These are phyloP conservation scores for Fragum sueziense DNA, from an alignment of 2,888 invertebrate genomes.

Conservation along the genomic window DNA sequence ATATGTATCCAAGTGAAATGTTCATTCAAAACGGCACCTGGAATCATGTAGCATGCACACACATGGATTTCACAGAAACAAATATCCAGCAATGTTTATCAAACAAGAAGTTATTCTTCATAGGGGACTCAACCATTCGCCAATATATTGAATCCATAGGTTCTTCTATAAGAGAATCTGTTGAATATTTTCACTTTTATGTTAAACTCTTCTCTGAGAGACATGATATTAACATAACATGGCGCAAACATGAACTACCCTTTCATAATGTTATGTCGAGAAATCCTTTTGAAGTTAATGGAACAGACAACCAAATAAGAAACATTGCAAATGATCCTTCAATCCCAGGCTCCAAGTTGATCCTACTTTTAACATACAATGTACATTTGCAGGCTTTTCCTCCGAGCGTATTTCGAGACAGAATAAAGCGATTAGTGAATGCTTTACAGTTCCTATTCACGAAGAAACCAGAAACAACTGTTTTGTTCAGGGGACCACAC, in stretches of 20 bases:
- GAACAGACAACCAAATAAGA: constrained; percentile 22
- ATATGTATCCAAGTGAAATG: constrained; percentile 21
- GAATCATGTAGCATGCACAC: neutral
- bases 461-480: constrained; percentile 37
- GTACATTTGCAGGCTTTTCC: constrained; percentile 46
- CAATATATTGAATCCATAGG: constrained; percentile 42
- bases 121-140: constrained; percentile 53
- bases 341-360: constrained; percentile 17
- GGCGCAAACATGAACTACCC: constrained; percentile 48
- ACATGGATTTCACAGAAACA: neutral
- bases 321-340: constrained; percentile 10
- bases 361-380: constrained; percentile 41
- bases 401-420: constrained; percentile 17
- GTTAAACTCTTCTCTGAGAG: neutral
- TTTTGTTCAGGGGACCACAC: constrained; percentile 52
- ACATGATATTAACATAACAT: constrained; percentile 35
- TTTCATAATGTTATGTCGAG: constrained; percentile 37
- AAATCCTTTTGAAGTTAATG: constrained; percentile 18
- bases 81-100: constrained; percentile 33
- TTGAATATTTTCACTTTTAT: neutral
- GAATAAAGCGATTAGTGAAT: constrained; percentile 16
- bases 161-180: neutral
- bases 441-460: constrained; percentile 20
- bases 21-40: constrained; percentile 21
- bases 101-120: constrained; percentile 40